Percentiles rank a stretch among this genome's conserved stretches.
phyloP scores from a whole-genome alignment of 2,888 invertebrate genomes.

The Cantharis lateralis region DNA sequence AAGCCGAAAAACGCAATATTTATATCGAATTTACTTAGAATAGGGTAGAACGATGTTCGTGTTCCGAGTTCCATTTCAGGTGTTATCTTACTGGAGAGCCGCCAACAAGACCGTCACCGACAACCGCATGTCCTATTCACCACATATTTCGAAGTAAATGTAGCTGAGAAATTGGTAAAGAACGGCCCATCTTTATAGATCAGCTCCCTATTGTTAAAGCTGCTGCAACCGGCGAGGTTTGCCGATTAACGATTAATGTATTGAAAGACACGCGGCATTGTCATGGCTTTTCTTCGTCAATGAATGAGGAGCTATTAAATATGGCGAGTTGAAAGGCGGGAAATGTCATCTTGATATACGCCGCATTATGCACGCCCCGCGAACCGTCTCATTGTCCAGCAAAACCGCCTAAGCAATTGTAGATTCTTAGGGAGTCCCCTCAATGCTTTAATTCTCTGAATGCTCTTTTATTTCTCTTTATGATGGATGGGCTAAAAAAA shows the following conservation, averaged over 20 bases:
- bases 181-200: conserved; percentile 57
- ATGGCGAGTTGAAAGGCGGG: conserved; percentile 49
- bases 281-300: conserved; percentile 45
- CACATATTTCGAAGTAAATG: conserved; percentile 57
- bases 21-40: background rate
- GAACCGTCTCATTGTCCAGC: conserved; percentile 39
- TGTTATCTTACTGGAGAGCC: conserved; percentile 43
- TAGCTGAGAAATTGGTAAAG: conserved; percentile 59
- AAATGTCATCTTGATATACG: conserved; percentile 53
- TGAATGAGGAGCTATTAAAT: conserved; percentile 53
- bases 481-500: conserved; percentile 22
- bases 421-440: conserved; percentile 14
- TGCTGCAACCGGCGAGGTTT: conserved; percentile 47
- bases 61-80: conserved; percentile 23
- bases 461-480: conserved; percentile 17
- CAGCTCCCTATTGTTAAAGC: conserved; percentile 51
- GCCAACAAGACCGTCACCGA: conserved; percentile 37
- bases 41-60: background rate
- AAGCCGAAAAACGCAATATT: background rate
- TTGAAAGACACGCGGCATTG: conserved; percentile 48
- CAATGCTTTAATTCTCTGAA: conserved; percentile 15
- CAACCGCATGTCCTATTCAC: conserved; percentile 48
- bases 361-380: conserved; percentile 51
- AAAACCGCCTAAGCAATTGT: conserved; percentile 40
- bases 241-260: conserved; percentile 56